Conservation (phyloP, 2,797 vertebrate genomes). For the Pangasius mekongensis region DNA sequence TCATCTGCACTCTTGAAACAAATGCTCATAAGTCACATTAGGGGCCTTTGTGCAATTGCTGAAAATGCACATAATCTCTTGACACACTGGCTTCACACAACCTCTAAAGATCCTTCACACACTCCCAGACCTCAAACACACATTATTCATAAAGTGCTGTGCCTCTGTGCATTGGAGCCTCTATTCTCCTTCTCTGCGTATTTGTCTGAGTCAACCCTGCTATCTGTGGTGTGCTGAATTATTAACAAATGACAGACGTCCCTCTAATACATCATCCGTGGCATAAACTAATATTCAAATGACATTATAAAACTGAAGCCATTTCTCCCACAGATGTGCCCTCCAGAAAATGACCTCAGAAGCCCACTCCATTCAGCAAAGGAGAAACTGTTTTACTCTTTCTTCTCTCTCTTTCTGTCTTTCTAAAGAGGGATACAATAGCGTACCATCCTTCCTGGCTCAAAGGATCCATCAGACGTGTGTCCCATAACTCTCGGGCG, state of each 20-base stretch:
- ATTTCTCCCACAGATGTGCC: slow-evolving; percentile 57
- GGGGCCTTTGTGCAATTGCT: slow-evolving; percentile 48
- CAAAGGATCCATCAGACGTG: slow-evolving; percentile 48
- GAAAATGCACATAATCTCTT: slow-evolving; percentile 59
- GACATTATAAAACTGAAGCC: slow-evolving; percentile 60
- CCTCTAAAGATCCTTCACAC: slow-evolving; percentile 64
- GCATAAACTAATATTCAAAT: slow-evolving; percentile 64
- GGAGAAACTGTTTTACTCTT: slow-evolving; percentile 38
- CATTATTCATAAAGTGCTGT: slow-evolving; percentile 59
- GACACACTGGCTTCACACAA: slow-evolving; percentile 55
- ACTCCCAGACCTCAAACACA: slow-evolving; percentile 57
- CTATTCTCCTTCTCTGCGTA: slow-evolving; percentile 47
- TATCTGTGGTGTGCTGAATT: slow-evolving; percentile 56
- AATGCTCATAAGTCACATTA: slow-evolving; percentile 59
- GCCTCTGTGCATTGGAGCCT: slow-evolving; percentile 56
- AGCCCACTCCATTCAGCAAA: slow-evolving; percentile 43
- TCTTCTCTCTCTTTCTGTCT: slow-evolving; percentile 31
- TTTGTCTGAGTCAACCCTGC: slow-evolving; percentile 57
- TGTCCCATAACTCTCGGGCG: slow-evolving; percentile 45
- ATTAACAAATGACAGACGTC: slow-evolving; percentile 62
- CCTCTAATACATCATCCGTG: slow-evolving; percentile 60
- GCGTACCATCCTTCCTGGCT: slow-evolving; percentile 42
- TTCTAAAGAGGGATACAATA: slow-evolving; percentile 44
- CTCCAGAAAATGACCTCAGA: slow-evolving; percentile 61
- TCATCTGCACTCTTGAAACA: slow-evolving; percentile 55